Percentiles rank a stretch among this genome's conserved stretches.
Evolutionary conservation across 2,888 invertebrate species (phyloP).

Genomic region (Taphrorychus bicolor): DNA sequence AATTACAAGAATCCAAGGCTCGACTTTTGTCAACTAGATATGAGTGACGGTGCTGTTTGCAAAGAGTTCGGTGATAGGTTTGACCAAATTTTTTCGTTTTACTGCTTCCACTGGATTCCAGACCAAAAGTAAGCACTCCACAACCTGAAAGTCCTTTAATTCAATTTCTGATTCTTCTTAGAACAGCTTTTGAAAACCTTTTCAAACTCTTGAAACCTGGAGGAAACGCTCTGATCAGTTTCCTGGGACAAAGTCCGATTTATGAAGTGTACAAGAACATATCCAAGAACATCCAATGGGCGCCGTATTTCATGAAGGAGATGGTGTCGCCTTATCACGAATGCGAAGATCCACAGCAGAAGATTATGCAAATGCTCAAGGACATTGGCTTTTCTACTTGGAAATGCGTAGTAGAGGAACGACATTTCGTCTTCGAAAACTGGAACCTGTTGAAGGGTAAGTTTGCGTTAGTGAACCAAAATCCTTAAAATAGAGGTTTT

Average conservation of each 20-base stretch:
- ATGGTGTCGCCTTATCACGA: conserved; percentile 76
- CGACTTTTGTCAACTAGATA: conserved; percentile 66
- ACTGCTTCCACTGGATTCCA: conserved; percentile 81
- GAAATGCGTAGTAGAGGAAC: conserved; percentile 66
- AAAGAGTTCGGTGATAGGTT: conserved; percentile 60
- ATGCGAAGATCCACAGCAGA: conserved; percentile 65
- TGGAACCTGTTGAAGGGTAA: conserved; percentile 67
- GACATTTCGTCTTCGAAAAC: conserved; percentile 66
- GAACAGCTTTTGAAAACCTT: conserved; percentile 70
- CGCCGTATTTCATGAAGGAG: conserved; percentile 67
- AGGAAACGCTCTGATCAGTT: conserved; percentile 73
- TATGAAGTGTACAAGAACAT: conserved; percentile 74
- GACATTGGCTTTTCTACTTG: conserved; percentile 68
- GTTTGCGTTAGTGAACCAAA: conserved; percentile 43
- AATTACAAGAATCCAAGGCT: conserved; percentile 58
- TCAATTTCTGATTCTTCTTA: conserved; percentile 55
- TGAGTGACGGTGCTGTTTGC: conserved; percentile 63
- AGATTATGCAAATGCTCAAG: conserved; percentile 63
- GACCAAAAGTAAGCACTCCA: conserved; percentile 67
- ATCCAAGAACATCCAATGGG: conserved; percentile 65
- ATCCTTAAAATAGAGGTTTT: neutral
- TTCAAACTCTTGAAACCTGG: conserved; percentile 69
- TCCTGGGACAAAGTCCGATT: conserved; percentile 72
- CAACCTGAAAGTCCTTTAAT: neutral
- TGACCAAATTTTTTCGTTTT: conserved; percentile 78